A percentile compares a stretch with the other conserved stretches of the same genome.
Evolutionary conservation across 2,113 vertebrate species (phyloP).

Genomic region (Heteronetta atricapilla): DNA sequence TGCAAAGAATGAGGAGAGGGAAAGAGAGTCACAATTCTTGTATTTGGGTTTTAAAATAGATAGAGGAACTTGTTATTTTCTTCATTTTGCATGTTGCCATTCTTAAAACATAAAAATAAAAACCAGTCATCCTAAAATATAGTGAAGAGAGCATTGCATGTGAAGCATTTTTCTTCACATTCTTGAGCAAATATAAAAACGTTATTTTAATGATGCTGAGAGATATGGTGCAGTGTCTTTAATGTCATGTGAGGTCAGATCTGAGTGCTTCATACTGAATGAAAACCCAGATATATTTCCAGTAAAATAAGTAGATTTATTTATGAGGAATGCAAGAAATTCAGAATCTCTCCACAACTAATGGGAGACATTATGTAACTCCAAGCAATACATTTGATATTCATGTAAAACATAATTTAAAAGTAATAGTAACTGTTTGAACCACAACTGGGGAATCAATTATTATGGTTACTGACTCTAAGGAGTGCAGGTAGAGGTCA

Average conservation of each 20-base stretch:
- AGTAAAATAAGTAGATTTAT: background rate
- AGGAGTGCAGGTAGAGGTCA: background rate
- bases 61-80: background rate
- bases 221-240: background rate
- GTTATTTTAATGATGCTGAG: background rate
- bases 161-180: background rate
- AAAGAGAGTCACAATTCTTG: background rate
- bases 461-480: background rate
- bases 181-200: background rate
- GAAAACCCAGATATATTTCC: background rate
- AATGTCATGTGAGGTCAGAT: background rate
- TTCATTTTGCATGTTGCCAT: background rate
- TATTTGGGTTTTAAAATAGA: background rate
- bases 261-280: background rate
- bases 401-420: background rate
- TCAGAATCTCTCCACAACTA: background rate
- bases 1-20: background rate
- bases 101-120: background rate
- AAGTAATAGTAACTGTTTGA: background rate
- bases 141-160: background rate
- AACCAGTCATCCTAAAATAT: background rate
- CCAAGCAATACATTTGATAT: background rate
- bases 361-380: background rate
- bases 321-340: background rate
- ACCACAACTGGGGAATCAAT: background rate